Evolutionary conservation across 2,797 vertebrate genomes (phyloP).

Genomic region (Schizopygopsis pylzovi): DNA sequence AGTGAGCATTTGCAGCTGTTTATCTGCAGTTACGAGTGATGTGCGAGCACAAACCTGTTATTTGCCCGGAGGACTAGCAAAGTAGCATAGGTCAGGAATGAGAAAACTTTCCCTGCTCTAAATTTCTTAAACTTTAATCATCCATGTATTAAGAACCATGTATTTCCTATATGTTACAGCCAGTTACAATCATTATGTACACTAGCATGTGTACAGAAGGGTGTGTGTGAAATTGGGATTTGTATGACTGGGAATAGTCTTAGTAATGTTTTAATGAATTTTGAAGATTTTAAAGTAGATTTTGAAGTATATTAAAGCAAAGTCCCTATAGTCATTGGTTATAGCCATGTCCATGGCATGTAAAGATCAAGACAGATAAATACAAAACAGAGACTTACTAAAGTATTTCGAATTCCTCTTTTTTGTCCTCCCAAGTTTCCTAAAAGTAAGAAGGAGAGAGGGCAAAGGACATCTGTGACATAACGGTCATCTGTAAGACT

Average conservation of each 20-base stretch:
- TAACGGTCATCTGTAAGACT: background rate
- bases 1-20: conserved; percentile 47
- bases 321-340: background rate
- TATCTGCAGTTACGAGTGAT: conserved; percentile 39
- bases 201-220: background rate
- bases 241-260: background rate
- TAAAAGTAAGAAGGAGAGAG: conserved; percentile 52
- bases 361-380: background rate
- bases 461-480: background rate
- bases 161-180: background rate
- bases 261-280: conserved; percentile 5
- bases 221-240: background rate
- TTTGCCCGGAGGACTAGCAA: conserved; percentile 9
- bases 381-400: conserved; percentile 72
- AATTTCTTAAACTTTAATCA: background rate
- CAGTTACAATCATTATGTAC: conserved; percentile 1
- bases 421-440: conserved; percentile 63
- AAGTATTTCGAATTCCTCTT: conserved; percentile 78
- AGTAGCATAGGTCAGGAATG: conserved; percentile 21
- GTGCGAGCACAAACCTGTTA: conserved; percentile 58
- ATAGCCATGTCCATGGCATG: background rate
- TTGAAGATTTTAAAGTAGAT: background rate
- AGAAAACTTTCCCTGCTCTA: background rate
- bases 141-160: background rate
- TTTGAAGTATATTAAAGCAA: background rate